Evolutionary conservation across 2,888 invertebrate species (phyloP).

Genomic region (Apamea anceps): DNA sequence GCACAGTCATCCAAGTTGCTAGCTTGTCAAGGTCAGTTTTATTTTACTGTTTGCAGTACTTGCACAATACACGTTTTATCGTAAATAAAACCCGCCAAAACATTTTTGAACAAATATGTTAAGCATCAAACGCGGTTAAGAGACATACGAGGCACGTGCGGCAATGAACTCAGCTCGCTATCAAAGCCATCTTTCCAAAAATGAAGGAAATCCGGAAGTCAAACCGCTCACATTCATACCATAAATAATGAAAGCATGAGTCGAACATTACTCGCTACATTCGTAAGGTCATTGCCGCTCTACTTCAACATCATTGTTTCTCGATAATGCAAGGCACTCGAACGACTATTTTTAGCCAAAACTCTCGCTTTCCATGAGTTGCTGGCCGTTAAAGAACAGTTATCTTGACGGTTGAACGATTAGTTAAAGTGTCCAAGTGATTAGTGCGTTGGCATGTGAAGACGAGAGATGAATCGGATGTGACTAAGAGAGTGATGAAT

Average conservation of each 20-base stretch:
- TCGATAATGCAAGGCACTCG: constrained; percentile 37
- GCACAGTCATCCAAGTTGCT: not conserved
- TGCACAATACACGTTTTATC: not conserved
- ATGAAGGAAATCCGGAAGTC: constrained; percentile 7
- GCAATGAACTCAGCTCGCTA: constrained; percentile 12
- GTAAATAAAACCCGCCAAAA: not conserved
- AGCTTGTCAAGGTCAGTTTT: constrained; percentile 14
- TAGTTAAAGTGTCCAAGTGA: constrained; percentile 8
- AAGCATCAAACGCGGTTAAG: not conserved
- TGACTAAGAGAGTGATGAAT: not conserved
- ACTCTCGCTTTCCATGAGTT: constrained; percentile 67
- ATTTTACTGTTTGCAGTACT: not conserved
- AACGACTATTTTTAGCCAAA: constrained; percentile 52
- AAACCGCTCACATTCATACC: not conserved
- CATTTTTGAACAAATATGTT: not conserved
- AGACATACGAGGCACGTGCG: not conserved
- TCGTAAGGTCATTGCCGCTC: constrained; percentile 39
- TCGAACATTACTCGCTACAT: constrained; percentile 11
- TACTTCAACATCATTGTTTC: constrained; percentile 25
- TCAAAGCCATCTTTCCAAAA: constrained; percentile 8
- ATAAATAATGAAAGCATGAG: constrained; percentile 26
- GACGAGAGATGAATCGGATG: constrained; percentile 7
- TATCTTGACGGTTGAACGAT: constrained; percentile 31
- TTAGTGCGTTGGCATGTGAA: constrained; percentile 10
- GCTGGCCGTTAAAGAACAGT: constrained; percentile 43